Evolutionary conservation across 2,797 vertebrate species (phyloP), one percentile per base, ranked within the genome.

Genomic region (Chelon auratus): DNA sequence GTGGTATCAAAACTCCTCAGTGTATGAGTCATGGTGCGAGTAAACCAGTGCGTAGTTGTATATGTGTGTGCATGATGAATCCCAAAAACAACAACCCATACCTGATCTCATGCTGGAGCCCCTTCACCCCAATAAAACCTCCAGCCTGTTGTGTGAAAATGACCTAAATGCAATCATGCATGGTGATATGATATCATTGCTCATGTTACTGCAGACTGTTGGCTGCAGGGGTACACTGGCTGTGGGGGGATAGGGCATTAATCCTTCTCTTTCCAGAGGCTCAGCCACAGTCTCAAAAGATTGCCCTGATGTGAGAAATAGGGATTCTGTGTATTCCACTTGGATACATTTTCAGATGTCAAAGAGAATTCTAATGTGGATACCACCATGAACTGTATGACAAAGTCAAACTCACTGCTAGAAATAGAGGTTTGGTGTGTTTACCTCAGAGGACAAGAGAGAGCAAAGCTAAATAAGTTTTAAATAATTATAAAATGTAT

Each of bases 191-290:
- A 51, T 69, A 43, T 80, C 14, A 43, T 43, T 78, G 72, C 42
- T 84, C 68, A 56, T 73, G 61, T 78, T 76, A 62, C 42, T 58
- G 65, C 15, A 48, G 62, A 51, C 73, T 58, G 60, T 53, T 50
- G 14, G 48, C 68, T 58, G 58, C 5, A 13, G 43, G 24, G 24
- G 22, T 22, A 5, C 18, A 54, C 54, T 62, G 60, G 69, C 61
- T 72, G 33, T 24, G 22, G 36, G 40, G 63, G 63, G 55, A 62
- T 50, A 45, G 40, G 74, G 71, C 68, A 78, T 55, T 73, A 82
- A 89, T 83, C 73, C 65, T 61, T 15, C 17, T 67, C 30, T 43
- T 87, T 79, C 73, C 50, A 51, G 40, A 57, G 62, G 48, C 76
- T 81, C 62, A 67, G 36, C 12, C 37, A 17, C 50, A 39, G 55